Evolutionary conservation across 2,888 invertebrate species (phyloP), one percentile per base, ranked within the genome.

Genomic region (Oscheius onirici): DNA sequence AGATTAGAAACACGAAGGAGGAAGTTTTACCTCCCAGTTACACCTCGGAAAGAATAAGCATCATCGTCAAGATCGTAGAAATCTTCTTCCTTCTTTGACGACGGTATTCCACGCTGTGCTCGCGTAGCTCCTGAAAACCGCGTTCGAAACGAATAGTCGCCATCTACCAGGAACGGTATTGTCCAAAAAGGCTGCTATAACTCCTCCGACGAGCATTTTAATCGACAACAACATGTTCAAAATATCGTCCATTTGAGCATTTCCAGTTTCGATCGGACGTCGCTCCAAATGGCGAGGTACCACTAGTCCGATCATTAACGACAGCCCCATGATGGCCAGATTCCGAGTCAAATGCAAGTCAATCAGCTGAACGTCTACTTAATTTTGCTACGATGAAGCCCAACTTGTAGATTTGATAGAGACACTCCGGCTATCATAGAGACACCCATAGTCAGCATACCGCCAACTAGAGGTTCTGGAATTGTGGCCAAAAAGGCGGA

Each of bases 171-270:
- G 71, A 1, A 79, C 81, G n/a, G 79, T 81, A 43, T 89, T 90
- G 75, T 90, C 90, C 46, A 90, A 80, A 40, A 89, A 71, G 70
- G 89, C 89, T 0, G 89, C 90, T 8, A 87, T 54, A 0, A 88
- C 55, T 1, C 90, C 90, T 5, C 89, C 90, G 6, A 89, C 88
- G 74, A 90, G 75, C 86, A 87, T 86, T 72, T 81, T 74, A 52
- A 85, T 86, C 44, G 75, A 77, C 8, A 87, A 71, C 57, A 86
- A 73, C 75, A 84, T 83, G 66, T 82, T 83, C 26, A 86, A 63
- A 41, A 82, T 72, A 22, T 80, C 63, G 65, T 87, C 82, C 34
- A 83, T 8, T 17, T 77, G 74, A 15, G 68, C 40, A 26, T 74
- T 17, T 11, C 79, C 78, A 15, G 78, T 74, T 20, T 72, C 20